A percentile compares a stretch with the other conserved stretches of the same genome.
Conservation (phyloP, 2,113 vertebrate genomes). For the Felis catus region DNA sequence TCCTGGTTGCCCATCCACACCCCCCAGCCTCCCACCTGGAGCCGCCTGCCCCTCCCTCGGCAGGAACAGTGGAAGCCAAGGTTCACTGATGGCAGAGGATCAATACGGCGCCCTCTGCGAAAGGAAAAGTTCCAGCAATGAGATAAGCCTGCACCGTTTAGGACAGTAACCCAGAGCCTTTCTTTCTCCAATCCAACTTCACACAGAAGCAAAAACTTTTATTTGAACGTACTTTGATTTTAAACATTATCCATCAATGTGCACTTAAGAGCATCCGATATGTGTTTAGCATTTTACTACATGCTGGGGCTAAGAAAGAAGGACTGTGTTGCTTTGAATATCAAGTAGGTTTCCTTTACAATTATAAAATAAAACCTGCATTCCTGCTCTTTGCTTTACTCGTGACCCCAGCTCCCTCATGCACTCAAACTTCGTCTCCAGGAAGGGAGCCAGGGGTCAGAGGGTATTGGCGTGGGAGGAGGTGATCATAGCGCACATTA, state of each 20-base stretch:
- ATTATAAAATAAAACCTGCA: not conserved
- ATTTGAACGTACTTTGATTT: constrained; percentile 40
- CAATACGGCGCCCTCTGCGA: not conserved
- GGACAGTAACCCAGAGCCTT: not conserved
- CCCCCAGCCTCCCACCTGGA: not conserved
- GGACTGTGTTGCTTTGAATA: constrained; percentile 15
- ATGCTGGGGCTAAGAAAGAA: not conserved
- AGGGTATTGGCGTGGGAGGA: not conserved
- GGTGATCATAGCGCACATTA: fast-evolving
- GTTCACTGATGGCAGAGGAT: not conserved
- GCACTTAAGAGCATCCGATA: constrained; percentile 5
- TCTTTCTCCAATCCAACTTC: constrained; percentile 33
- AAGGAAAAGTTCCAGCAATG: not conserved
- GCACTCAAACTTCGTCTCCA: not conserved
- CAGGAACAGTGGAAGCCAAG: not conserved
- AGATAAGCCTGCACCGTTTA: not conserved
- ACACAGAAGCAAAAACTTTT: constrained; percentile 15
- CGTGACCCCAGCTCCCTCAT: not conserved
- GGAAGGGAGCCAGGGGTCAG: not conserved
- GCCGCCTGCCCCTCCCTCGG: fast-evolving
- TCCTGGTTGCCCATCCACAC: not conserved
- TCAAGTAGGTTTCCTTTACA: constrained; percentile 26
- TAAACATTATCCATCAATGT: constrained; percentile 25
- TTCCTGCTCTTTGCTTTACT: not conserved
- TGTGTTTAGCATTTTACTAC: constrained; percentile 3